Evolutionary conservation across 2,113 vertebrate species (phyloP).

Genomic region (Perca fluviatilis): DNA sequence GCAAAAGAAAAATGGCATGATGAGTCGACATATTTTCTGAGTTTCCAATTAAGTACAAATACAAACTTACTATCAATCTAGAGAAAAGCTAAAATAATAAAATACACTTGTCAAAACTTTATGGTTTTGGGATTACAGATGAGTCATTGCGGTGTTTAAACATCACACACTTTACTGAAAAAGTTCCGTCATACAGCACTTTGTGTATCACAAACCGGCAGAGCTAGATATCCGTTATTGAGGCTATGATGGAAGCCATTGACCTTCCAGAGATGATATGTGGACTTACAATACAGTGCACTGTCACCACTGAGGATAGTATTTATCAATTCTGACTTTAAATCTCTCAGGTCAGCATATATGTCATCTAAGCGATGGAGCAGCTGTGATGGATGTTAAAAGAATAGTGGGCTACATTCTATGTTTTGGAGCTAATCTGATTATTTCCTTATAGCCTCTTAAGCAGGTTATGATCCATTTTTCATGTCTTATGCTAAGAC

Average conservation of each 20-base stretch:
- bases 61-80: constrained; percentile 8
- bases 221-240: constrained; percentile 58
- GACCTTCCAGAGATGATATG: constrained; percentile 78
- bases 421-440: constrained; percentile 72
- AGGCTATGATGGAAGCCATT: constrained; percentile 64
- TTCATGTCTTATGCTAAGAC: constrained; percentile 52
- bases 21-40: constrained; percentile 9
- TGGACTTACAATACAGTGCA: constrained; percentile 71
- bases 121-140: constrained; percentile 22
- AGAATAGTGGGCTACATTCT: constrained; percentile 38
- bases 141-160: constrained; percentile 33
- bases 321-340: constrained; percentile 73
- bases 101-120: constrained; percentile 32
- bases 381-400: constrained; percentile 67
- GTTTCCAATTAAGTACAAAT: neutral
- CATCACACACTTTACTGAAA: constrained; percentile 2
- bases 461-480: constrained; percentile 69
- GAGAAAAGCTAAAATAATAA: constrained; percentile 30
- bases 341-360: constrained; percentile 76
- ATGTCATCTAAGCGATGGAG: constrained; percentile 59
- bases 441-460: constrained; percentile 62
- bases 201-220: constrained; percentile 43
- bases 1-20: constrained; percentile 18
- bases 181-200: constrained; percentile 5
- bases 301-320: constrained; percentile 73